Base-by-base conservation (phyloP, 2,888 invertebrate species). In the Oxyteleia sp. region DNA sequence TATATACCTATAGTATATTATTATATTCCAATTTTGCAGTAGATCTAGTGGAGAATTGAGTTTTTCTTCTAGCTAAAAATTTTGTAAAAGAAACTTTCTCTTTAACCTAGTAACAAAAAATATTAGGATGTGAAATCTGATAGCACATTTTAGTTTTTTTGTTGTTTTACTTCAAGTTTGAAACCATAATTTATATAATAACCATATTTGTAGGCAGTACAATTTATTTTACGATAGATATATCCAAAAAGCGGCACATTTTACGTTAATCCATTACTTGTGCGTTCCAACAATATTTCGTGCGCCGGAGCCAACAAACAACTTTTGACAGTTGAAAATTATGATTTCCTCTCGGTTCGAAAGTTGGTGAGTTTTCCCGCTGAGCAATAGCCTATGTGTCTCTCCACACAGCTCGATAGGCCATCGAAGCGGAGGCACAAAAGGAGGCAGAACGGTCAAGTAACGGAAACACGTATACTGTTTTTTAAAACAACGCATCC, bases 271-370 rank as follows among this genome's bases (percentile, higher is more conserved):
- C 41, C 76, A 76, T 82, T 76, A 71, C 76, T 76, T 47, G 66
- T 45, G 72, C 53, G 61, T 53, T 63, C 49, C 43, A 83, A 83
- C 78, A 83, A 78, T 83, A 79, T 83, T 83, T 83, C 74, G 74
- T 63, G 43, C 55, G 38, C 68, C 61, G 63, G 41, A 29, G 61
- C 64, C 47, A 78, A 79, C 78, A 79, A 79, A 79, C 82, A 83
- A 78, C 68, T 78, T 78, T 78, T 74, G 78, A 83, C 78, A 79
- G 82, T 43, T 66, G 51, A 83, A 79, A 79, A 83, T 79, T 78
- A 83, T 83, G 64, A 78, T 83, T 72, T 78, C 82, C 82, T 72
- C 47, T 49, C 61, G 47, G 61, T 66, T 78, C 51, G 78, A 74
- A 79, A 82, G 82, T 82, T 78, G 72, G 61, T 66, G 63, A 72